Conservation (phyloP, 2,113 vertebrate species). For the Urocitellus parryii region DNA sequence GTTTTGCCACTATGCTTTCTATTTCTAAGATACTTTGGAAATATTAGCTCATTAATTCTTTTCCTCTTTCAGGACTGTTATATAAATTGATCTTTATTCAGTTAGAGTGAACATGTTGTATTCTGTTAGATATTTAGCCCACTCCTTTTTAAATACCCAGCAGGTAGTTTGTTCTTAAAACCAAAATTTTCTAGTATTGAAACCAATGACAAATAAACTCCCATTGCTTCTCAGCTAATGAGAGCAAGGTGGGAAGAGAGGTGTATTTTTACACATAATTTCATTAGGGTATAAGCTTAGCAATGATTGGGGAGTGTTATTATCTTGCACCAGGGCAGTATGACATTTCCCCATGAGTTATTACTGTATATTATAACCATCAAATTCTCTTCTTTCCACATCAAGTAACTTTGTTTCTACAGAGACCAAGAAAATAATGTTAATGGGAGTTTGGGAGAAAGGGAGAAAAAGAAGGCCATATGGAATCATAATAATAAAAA, state of each 20-base stretch:
- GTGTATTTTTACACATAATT: conserved; percentile 68
- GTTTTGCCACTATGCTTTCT: not conserved
- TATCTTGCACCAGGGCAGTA: conserved; percentile 66
- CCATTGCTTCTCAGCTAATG: conserved; percentile 85
- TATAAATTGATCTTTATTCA: conserved; percentile 68
- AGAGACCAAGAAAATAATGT: not conserved
- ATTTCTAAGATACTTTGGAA: conserved; percentile 47
- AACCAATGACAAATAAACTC: conserved; percentile 84
- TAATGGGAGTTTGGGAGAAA: not conserved
- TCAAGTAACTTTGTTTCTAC: not conserved
- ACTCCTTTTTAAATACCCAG: conserved; percentile 81
- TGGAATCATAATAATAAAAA: not conserved
- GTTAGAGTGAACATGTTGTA: conserved; percentile 73
- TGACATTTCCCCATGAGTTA: not conserved
- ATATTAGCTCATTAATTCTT: conserved; percentile 30
- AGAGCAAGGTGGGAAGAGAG: conserved; percentile 82
- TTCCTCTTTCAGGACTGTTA: not conserved
- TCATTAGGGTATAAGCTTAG: conserved; percentile 66
- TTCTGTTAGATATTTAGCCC: conserved; percentile 77
- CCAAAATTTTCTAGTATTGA: conserved; percentile 73
- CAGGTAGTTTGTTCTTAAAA: conserved; percentile 82
- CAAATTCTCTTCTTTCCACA: not conserved
- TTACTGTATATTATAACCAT: not conserved
- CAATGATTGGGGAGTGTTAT: conserved; percentile 66
- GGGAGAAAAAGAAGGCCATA: not conserved